Evolutionary conservation across 2,888 invertebrate species (phyloP).

Genomic region (Ptilodon capucinus): DNA sequence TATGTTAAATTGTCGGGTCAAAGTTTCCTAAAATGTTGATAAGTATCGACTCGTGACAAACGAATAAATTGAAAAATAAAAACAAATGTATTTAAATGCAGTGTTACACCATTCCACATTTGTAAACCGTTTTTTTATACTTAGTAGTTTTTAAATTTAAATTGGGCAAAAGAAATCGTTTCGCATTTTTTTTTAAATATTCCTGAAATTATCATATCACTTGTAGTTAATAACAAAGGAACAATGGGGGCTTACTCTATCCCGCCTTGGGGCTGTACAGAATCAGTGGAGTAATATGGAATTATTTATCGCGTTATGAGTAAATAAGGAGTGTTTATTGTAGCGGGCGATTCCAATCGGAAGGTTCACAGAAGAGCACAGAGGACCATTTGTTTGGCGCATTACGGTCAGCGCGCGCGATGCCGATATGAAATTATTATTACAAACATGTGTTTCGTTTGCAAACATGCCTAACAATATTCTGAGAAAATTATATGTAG

Average conservation of each 20-base stretch:
- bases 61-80: conserved; percentile 36
- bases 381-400: conserved; percentile 62
- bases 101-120: conserved; percentile 21
- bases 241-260: conserved; percentile 34
- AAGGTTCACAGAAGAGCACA: conserved; percentile 74
- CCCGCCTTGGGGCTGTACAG: conserved; percentile 21
- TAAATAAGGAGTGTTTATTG: conserved; percentile 47
- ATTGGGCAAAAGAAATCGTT: too few species aligned
- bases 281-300: conserved; percentile 39
- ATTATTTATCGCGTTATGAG: conserved; percentile 60
- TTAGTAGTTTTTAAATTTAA: too few species aligned
- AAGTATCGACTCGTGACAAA: conserved; percentile 32
- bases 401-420: conserved; percentile 60
- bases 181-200: too few species aligned
- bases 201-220: too few species aligned
- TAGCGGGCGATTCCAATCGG: conserved; percentile 58
- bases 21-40: conserved; percentile 51
- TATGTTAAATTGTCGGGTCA: conserved; percentile 59
- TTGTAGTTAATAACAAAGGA: conserved; percentile 42
- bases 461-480: conserved; percentile 12
- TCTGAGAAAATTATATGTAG: neutral
- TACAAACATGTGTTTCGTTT: conserved; percentile 63
- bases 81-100: conserved; percentile 23
- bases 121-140: conserved; percentile 2
- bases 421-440: conserved; percentile 76